Conservation (phyloP, 1,140 invertebrate genomes). For the Sinella curviseta region DNA sequence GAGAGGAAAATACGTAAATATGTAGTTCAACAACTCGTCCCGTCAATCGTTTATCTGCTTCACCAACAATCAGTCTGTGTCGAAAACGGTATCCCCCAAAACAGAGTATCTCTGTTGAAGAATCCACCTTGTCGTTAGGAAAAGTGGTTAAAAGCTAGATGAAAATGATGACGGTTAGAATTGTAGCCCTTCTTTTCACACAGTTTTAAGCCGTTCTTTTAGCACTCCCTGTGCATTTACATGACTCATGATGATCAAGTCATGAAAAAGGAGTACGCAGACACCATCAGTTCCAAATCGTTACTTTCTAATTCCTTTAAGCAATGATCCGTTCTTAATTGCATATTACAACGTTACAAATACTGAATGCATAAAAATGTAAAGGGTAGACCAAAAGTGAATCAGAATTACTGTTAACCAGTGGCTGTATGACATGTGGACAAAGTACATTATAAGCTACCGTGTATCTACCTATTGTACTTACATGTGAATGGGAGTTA, state of each 20-base stretch:
- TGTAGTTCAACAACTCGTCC: neutral
- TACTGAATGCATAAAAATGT: no score
- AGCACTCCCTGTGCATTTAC: no score
- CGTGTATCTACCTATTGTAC: no score
- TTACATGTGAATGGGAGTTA: no score
- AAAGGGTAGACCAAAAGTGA: neutral
- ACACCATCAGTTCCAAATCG: neutral
- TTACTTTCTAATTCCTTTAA: slow-evolving; percentile 5
- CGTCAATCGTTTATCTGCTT: neutral
- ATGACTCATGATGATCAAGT: no score
- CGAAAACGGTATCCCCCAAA: no score
- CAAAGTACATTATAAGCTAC: no score
- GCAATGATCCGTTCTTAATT: slow-evolving; percentile 13
- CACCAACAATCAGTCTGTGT: neutral
- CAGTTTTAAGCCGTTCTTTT: no score
- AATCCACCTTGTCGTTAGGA: neutral
- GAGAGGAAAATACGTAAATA: neutral
- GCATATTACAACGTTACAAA: no score
- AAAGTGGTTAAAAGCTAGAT: neutral
- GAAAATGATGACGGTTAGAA: neutral
- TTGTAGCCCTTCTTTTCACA: neutral
- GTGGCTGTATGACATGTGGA: no score
- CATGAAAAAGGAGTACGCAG: neutral
- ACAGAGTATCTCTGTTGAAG: neutral
- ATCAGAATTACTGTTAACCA: no score